A percentile compares a stretch with the other conserved stretches of the same genome.
Conservation (phyloP, 2,797 vertebrate genomes). For the Pachyuromys duprasi region DNA sequence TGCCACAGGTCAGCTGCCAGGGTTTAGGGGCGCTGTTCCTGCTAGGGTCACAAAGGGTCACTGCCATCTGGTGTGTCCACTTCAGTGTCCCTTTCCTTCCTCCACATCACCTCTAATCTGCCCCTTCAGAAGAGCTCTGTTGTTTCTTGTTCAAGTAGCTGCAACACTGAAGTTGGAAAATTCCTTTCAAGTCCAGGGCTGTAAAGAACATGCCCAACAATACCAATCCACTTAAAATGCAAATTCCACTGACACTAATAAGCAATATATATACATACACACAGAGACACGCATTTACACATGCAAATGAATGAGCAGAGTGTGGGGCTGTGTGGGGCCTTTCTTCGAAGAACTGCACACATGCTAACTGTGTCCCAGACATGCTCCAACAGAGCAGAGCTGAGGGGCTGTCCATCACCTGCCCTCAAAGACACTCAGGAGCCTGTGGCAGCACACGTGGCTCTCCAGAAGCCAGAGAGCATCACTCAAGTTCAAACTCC, state of each 20-base stretch:
- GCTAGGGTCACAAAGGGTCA: not conserved
- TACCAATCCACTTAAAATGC: constrained; percentile 81
- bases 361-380: rapidly evolving
- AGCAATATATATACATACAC: constrained; percentile 83
- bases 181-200: constrained; percentile 64
- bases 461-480: not conserved
- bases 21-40: not conserved
- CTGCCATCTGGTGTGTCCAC: not conserved
- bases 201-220: constrained; percentile 73
- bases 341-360: not conserved
- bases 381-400: not conserved
- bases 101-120: not conserved
- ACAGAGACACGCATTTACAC: constrained; percentile 59
- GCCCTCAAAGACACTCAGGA: rapidly evolving
- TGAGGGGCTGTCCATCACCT: not conserved
- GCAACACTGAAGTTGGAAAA: constrained; percentile 61
- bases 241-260: constrained; percentile 82
- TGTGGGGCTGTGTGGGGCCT: not conserved
- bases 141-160: constrained; percentile 13
- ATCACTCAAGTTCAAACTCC: not conserved
- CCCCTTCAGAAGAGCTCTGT: not conserved
- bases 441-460: rapidly evolving
- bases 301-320: constrained; percentile 71
- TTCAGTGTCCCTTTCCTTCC: not conserved
- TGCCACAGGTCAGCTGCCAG: not conserved